A percentile compares a stretch with the other conserved stretches of the same genome.
phyloP scores from a whole-genome alignment of 2,888 invertebrate species.

The Petrolisthes cinctipes region DNA sequence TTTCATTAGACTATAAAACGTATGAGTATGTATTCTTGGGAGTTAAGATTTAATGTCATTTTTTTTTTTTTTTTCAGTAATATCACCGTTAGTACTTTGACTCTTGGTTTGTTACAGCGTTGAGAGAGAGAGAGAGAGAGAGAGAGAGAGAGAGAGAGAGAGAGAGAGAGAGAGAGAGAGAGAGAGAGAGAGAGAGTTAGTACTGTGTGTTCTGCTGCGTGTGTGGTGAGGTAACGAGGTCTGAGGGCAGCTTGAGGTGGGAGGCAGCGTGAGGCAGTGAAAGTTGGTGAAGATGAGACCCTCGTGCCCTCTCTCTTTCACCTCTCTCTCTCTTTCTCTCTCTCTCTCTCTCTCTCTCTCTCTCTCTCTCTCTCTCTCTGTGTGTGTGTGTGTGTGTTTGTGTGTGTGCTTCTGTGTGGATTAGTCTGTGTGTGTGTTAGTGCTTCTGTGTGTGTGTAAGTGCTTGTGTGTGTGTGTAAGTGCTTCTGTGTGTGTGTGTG shows the following conservation, averaged over 20 bases:
- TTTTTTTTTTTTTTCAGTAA: too few relatives aligned
- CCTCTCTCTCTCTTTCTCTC: background rate
- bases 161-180: background rate
- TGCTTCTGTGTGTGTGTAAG: conserved; percentile 20
- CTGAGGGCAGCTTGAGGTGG: background rate
- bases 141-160: background rate
- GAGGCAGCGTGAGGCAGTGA: background rate
- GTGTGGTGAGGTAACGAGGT: background rate
- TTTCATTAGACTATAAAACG: too few relatives aligned
- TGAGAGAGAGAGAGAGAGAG: background rate
- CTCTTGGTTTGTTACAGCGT: too few relatives aligned
- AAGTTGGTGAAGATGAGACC: background rate
- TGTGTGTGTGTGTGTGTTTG: background rate
- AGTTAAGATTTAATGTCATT: too few relatives aligned
- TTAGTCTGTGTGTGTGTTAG: background rate
- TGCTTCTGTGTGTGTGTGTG: background rate
- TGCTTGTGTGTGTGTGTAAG: background rate
- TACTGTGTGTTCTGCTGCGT: background rate
- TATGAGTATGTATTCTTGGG: too few relatives aligned
- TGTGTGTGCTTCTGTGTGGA: background rate
- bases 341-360: conserved; percentile 2
- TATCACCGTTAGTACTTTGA: too few relatives aligned
- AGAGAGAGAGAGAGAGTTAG: background rate
- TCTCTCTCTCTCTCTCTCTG: background rate
- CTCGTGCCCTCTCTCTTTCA: too few relatives aligned